Evolutionary conservation across 1,140 invertebrate genomes (phyloP).

Genomic region (Chionoecetes opilio): DNA sequence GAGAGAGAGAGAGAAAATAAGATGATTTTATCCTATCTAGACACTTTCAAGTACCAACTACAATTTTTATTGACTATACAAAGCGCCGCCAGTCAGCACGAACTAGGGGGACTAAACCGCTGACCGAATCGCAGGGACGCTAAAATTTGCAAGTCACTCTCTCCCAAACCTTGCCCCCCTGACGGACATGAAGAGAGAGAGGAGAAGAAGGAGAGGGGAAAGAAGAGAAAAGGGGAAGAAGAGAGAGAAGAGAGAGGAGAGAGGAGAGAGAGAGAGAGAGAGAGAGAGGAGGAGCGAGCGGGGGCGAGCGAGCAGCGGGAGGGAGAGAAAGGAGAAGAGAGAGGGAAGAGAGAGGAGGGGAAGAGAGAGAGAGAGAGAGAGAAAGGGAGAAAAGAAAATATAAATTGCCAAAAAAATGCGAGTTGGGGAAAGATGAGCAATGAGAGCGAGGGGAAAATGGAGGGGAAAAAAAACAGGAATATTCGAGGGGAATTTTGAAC

Average conservation of each 20-base stretch:
- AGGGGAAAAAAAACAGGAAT: background rate
- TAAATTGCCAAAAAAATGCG: background rate
- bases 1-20: too few relatives aligned
- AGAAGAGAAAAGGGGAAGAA: background rate
- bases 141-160: too few relatives aligned
- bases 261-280: background rate
- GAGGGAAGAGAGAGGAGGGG: background rate
- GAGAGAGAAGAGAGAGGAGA: background rate
- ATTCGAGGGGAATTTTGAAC: background rate
- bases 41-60: too few relatives aligned
- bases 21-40: too few relatives aligned
- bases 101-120: too few relatives aligned
- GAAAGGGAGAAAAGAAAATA: background rate
- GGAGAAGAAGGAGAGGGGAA: too few relatives aligned
- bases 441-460: background rate
- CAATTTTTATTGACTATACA: too few relatives aligned
- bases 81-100: too few relatives aligned
- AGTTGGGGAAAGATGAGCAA: background rate
- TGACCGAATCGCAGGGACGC: too few relatives aligned
- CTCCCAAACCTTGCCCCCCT: too few relatives aligned
- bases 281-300: background rate
- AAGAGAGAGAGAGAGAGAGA: background rate
- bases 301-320: background rate
- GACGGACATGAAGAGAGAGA: too few relatives aligned
- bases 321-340: background rate